Conservation (phyloP, 2,113 vertebrate species). For the Alosa alosa region DNA sequence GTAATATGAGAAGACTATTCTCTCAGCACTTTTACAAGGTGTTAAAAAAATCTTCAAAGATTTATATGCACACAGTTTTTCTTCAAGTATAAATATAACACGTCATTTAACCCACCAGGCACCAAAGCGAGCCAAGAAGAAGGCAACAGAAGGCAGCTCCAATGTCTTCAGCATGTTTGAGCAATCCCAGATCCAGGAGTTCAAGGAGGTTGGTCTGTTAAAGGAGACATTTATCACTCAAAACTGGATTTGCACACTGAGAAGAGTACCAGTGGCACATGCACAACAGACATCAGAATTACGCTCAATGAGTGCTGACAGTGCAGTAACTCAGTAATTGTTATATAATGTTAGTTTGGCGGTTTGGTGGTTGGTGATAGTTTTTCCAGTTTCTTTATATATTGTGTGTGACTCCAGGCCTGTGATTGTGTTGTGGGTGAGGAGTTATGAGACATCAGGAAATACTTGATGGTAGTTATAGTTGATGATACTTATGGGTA, state of each 20-base stretch:
- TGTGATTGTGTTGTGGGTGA: background rate
- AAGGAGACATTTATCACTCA: background rate
- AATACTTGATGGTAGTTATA: no score
- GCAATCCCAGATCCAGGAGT: slow-evolving; percentile 90
- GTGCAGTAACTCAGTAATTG: background rate
- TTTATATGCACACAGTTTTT: background rate
- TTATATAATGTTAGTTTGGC: background rate
- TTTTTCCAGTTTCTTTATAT: background rate
- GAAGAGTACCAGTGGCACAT: background rate
- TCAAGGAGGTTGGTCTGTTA: slow-evolving; percentile 79
- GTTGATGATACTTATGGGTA: no score
- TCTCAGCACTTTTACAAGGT: slow-evolving; percentile 15
- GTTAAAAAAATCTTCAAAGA: slow-evolving; percentile 1
- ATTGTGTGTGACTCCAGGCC: background rate
- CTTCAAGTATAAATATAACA: background rate
- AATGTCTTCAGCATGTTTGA: slow-evolving; percentile 93
- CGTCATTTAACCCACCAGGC: slow-evolving; percentile 59
- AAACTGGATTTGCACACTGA: background rate
- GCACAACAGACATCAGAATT: background rate
- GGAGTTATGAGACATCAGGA: no score
- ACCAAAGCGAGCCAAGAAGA: slow-evolving; percentile 85
- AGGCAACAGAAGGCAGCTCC: slow-evolving; percentile 74
- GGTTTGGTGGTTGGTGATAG: background rate
- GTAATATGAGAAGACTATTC: slow-evolving; percentile 18
- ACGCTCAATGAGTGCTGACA: background rate